These are phyloP conservation scores for Lynx canadensis DNA, from an alignment of 2,113 vertebrate genomes.

Conservation along the genomic window DNA sequence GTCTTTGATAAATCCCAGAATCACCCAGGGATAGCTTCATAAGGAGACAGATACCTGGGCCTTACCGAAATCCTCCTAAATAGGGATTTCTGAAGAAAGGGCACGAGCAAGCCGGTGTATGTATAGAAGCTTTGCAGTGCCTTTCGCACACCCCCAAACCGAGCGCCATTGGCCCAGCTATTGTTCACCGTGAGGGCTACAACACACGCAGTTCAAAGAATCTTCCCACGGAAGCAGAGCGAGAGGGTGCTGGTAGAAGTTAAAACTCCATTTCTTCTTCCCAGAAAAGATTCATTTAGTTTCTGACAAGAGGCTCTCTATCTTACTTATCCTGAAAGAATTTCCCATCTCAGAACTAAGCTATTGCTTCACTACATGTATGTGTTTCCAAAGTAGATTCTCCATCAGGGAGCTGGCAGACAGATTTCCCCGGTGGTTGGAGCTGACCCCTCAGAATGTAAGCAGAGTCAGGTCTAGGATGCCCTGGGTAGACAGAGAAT, in stretches of 20 bases:
- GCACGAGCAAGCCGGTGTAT: not conserved
- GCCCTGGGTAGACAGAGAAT: not conserved
- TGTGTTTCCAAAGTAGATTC: not conserved
- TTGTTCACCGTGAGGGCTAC: not conserved
- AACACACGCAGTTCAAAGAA: not conserved
- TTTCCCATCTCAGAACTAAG: slow-evolving; percentile 36
- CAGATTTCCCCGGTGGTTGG: not conserved
- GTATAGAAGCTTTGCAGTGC: not conserved
- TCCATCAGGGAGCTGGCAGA: not conserved
- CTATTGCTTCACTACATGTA: not conserved
- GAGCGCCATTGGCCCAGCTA: not conserved
- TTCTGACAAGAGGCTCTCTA: not conserved
- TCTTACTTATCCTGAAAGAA: slow-evolving; percentile 31
- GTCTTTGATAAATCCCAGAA: not conserved
- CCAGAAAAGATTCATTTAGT: not conserved
- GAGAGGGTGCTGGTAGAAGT: not conserved
- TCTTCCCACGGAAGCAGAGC: rapidly evolving
- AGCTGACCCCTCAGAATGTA: not conserved
- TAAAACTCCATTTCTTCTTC: not conserved
- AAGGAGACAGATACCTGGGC: not conserved
- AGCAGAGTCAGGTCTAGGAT: not conserved
- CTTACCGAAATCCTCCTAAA: not conserved
- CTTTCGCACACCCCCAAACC: not conserved
- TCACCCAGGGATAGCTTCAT: not conserved
- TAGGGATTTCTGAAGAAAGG: not conserved